Percentiles rank a stretch among this genome's conserved stretches.
Conservation (phyloP, 2,797 vertebrate genomes). For the Helostoma temminkii region DNA sequence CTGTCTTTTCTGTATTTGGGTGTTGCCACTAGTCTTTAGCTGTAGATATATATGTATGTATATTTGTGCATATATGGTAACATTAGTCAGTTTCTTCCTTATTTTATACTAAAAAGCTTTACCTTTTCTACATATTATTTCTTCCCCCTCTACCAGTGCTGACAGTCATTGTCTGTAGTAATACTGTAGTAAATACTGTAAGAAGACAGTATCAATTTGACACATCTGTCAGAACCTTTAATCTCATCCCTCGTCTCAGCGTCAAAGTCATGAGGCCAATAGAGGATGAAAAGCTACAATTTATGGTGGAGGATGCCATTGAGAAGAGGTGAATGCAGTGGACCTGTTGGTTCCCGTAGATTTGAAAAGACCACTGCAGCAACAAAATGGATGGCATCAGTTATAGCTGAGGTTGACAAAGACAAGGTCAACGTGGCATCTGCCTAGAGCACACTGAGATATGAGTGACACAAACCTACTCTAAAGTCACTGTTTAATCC, state of each 20-base stretch:
- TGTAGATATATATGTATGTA: not conserved
- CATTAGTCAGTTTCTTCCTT: conserved; percentile 17
- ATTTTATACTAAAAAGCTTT: conserved; percentile 26
- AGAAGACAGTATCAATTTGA: conserved; percentile 64
- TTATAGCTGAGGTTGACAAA: conserved; percentile 35
- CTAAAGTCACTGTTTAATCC: not conserved
- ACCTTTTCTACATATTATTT: not conserved
- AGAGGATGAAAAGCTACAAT: conserved; percentile 58
- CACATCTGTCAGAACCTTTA: conserved; percentile 60
- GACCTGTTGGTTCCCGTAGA: conserved; percentile 39
- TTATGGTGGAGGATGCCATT: conserved; percentile 52
- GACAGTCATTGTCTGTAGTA: conserved; percentile 42
- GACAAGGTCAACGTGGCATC: conserved; percentile 32
- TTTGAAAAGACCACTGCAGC: conserved; percentile 44
- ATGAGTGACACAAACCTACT: not conserved
- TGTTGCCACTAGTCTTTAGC: conserved; percentile 35
- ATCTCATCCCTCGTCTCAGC: conserved; percentile 58
- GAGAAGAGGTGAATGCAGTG: conserved; percentile 37
- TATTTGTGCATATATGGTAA: conserved; percentile 14
- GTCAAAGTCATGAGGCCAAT: conserved; percentile 64
- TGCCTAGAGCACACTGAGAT: not conserved
- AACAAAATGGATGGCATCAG: conserved; percentile 41
- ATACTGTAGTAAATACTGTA: conserved; percentile 59
- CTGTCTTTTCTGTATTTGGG: conserved; percentile 16
- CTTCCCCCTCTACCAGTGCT: conserved; percentile 1